Conservation (phyloP, 2,888 invertebrate genomes). For the Tenthredo livida region DNA sequence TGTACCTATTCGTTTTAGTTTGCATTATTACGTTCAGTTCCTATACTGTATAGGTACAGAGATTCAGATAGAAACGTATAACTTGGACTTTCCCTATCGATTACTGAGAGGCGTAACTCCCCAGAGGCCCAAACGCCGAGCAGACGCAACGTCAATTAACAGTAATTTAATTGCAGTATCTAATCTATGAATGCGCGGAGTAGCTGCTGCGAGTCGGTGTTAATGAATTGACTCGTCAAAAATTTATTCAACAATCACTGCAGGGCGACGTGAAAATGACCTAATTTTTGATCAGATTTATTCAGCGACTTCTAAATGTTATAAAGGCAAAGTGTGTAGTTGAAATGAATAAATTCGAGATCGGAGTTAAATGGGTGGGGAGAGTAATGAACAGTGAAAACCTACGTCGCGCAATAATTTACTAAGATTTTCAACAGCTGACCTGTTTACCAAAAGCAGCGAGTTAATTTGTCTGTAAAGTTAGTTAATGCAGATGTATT, state of each 20-base stretch:
- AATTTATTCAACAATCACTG: neutral
- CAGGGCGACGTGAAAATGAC: neutral
- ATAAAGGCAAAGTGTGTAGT: neutral
- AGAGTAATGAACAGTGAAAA: no score
- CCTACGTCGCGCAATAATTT: neutral
- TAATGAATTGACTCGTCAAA: neutral
- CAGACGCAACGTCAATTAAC: slow-evolving; percentile 46
- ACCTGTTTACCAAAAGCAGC: neutral
- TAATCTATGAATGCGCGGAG: slow-evolving; percentile 33
- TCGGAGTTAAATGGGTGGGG: no score
- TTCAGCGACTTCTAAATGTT: neutral
- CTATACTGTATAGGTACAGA: neutral
- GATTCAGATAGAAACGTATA: neutral
- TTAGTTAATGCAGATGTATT: slow-evolving; percentile 16
- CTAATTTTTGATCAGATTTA: neutral
- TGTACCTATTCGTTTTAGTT: neutral
- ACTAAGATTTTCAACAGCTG: neutral
- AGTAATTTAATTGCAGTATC: slow-evolving; percentile 40
- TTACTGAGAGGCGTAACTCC: slow-evolving; percentile 47
- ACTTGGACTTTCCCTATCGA: slow-evolving; percentile 39
- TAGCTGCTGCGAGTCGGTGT: neutral
- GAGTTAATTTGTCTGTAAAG: slow-evolving; percentile 7
- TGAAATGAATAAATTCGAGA: neutral
- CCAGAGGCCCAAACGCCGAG: slow-evolving; percentile 1
- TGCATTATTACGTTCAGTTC: neutral